phyloP scores from a whole-genome alignment of 2,113 vertebrate genomes.

The Oriolus oriolus region DNA sequence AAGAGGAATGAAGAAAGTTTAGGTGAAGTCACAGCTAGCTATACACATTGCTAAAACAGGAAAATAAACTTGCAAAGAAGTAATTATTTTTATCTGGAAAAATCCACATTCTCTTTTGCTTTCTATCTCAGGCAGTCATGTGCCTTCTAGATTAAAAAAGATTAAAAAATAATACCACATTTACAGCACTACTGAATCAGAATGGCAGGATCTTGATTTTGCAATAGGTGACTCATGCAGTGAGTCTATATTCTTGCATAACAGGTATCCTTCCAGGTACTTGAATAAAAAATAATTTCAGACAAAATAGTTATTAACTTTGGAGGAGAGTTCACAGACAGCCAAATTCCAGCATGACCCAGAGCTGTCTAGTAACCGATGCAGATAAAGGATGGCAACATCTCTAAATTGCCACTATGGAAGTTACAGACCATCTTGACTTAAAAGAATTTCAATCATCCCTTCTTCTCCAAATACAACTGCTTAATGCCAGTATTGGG shows the following conservation, averaged over 20 bases:
- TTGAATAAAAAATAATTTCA: background rate
- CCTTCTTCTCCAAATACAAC: background rate
- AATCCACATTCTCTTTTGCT: background rate
- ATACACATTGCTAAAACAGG: background rate
- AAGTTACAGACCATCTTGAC: background rate
- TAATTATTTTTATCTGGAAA: background rate
- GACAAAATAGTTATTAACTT: background rate
- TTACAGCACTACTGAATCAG: background rate
- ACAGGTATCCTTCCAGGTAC: background rate
- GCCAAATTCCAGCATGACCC: background rate
- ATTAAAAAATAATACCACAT: background rate
- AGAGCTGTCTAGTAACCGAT: background rate
- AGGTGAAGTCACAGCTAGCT: background rate
- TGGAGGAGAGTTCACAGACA: background rate
- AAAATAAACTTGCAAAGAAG: background rate
- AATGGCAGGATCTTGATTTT: constrained; percentile 3
- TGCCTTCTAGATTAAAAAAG: background rate
- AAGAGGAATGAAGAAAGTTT: background rate
- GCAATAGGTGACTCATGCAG: background rate
- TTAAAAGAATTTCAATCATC: background rate
- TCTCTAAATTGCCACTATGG: background rate
- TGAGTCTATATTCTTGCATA: background rate
- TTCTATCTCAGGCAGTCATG: background rate
- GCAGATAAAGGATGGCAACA: background rate
- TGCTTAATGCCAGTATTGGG: background rate